phyloP scores from a whole-genome alignment of 2,888 invertebrate species.

The Gandaritis pyraliata region DNA sequence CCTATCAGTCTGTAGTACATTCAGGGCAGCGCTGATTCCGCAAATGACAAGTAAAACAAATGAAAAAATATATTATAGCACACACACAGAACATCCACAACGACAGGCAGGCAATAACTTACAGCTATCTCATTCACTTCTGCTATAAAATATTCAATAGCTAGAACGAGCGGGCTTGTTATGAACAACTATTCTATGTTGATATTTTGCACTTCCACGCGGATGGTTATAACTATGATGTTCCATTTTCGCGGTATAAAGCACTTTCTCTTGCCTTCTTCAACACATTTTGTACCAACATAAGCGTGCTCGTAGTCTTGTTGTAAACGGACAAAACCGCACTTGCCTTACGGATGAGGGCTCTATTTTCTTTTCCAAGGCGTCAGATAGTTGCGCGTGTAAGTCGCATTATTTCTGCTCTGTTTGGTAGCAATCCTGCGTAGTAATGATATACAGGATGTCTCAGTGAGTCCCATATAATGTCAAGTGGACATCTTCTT shows the following conservation, averaged over 20 bases:
- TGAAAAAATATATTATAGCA: conserved; percentile 28
- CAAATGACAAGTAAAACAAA: conserved; percentile 21
- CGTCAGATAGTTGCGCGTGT: background rate
- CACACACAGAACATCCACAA: conserved; percentile 35
- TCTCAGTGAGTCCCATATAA: no score
- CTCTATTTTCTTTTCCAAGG: background rate
- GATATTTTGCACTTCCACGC: conserved; percentile 45
- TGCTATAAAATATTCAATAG: conserved; percentile 63
- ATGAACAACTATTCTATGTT: conserved; percentile 60
- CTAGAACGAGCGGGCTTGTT: conserved; percentile 54
- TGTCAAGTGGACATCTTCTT: no score
- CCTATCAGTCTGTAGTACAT: background rate
- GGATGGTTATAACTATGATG: conserved; percentile 45
- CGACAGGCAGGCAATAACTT: conserved; percentile 42
- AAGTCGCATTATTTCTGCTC: background rate
- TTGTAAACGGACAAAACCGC: no score
- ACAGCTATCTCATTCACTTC: conserved; percentile 47
- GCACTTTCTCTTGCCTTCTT: background rate
- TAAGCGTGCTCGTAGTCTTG: no score
- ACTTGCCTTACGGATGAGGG: background rate
- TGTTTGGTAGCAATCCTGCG: no score
- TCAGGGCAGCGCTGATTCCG: conserved; percentile 2
- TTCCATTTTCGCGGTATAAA: background rate
- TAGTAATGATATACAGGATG: no score
- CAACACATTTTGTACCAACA: background rate